Conservation (phyloP, 1,140 invertebrate species). For the Lepidurus arcticus region DNA sequence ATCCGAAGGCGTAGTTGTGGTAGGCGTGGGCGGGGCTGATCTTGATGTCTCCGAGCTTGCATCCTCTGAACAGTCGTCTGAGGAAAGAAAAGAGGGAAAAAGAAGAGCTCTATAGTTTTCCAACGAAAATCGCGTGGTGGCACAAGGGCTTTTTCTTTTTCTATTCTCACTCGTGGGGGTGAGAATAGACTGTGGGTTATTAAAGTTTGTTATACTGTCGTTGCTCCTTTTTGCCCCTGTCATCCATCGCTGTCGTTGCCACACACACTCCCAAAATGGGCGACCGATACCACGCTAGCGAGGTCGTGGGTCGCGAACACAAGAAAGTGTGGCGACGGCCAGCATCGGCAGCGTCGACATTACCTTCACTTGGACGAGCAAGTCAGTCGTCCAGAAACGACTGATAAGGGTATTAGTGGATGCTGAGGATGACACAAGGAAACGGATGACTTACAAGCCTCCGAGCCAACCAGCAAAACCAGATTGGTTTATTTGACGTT, state of each 20-base stretch:
- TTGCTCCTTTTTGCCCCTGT: not conserved
- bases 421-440: constrained; percentile 21
- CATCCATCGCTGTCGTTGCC: constrained; percentile 16
- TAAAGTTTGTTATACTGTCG: constrained; percentile 3
- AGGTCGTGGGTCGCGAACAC: constrained; percentile 12
- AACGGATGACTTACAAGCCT: constrained; percentile 19
- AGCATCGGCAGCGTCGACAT: not conserved
- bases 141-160: not conserved
- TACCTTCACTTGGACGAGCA: constrained; percentile 21
- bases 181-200: not conserved
- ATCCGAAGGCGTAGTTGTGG: constrained; percentile 54
- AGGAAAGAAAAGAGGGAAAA: not conserved
- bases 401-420: constrained; percentile 14
- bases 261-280: not conserved
- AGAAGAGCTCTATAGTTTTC: not conserved
- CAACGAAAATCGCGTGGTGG: not conserved
- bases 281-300: not conserved
- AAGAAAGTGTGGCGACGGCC: constrained; percentile 3
- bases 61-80: constrained; percentile 33
- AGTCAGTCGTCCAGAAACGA: constrained; percentile 14
- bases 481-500: not conserved
- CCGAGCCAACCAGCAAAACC: not conserved
- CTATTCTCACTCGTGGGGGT: not conserved
- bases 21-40: constrained; percentile 69
- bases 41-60: constrained; percentile 43